Conservation (phyloP, 2,888 invertebrate genomes). For the Athripsodes cinereus region DNA sequence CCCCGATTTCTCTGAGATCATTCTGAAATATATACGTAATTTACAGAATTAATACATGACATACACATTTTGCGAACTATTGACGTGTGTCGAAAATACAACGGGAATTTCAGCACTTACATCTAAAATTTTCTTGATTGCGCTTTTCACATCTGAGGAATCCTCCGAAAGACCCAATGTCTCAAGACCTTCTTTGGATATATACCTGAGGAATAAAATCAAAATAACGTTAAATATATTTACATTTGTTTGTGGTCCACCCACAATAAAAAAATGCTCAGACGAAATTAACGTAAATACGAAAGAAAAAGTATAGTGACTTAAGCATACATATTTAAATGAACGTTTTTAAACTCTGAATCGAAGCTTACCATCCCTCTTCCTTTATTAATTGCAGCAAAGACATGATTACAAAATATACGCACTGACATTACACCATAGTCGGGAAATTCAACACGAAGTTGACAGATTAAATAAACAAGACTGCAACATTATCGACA, state of each 20-base stretch:
- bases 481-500: conserved; percentile 6
- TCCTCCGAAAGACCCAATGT: conserved; percentile 58
- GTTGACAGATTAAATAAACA: conserved; percentile 13
- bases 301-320: conserved; percentile 7
- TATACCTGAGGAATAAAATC: conserved; percentile 54
- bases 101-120: conserved; percentile 47
- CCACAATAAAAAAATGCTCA: conserved; percentile 13
- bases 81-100: neutral
- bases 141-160: conserved; percentile 56
- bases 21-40: conserved; percentile 43
- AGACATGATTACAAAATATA: conserved; percentile 48
- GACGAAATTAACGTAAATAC: conserved; percentile 16
- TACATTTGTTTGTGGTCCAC: conserved; percentile 13
- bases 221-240: conserved; percentile 28
- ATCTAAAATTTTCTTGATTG: conserved; percentile 62
- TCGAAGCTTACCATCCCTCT: conserved; percentile 56
- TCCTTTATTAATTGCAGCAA: conserved; percentile 57
- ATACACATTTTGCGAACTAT: too few relatives aligned
- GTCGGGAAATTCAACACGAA: conserved; percentile 37
- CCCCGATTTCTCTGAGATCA: conserved; percentile 79
- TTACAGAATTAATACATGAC: neutral
- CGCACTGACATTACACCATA: conserved; percentile 40
- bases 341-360: neutral
- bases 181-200: conserved; percentile 66
- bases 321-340: neutral